Percentiles rank a stretch among this genome's conserved stretches.
Conservation (phyloP, 2,888 invertebrate species). For the Drosophila anceps region DNA sequence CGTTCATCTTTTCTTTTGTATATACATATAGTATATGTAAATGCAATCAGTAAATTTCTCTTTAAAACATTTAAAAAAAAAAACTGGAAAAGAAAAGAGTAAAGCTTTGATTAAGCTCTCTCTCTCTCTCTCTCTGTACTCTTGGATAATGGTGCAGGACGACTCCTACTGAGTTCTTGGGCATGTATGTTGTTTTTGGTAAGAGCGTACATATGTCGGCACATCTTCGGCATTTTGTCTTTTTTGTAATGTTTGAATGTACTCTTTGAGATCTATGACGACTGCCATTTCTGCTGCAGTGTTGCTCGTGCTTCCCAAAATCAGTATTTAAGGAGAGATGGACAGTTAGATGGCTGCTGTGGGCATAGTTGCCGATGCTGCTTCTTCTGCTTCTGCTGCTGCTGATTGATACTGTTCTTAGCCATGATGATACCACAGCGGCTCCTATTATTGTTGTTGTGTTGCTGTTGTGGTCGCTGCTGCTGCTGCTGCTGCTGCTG, state of each 20-base stretch:
- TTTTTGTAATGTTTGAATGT: constrained; percentile 26
- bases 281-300: constrained; percentile 27
- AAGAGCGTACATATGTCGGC: constrained; percentile 17
- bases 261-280: constrained; percentile 54
- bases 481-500: background rate
- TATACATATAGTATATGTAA: background rate
- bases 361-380: constrained; percentile 13
- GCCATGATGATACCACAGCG: constrained; percentile 3
- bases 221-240: constrained; percentile 1
- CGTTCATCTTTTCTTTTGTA: background rate
- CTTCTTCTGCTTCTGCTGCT: constrained; percentile 33
- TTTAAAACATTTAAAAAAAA: background rate
- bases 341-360: constrained; percentile 64
- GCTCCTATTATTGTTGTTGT: constrained; percentile 7
- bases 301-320: constrained; percentile 43
- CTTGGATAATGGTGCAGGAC: constrained; percentile 24
- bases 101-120: constrained; percentile 3
- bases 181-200: constrained; percentile 6
- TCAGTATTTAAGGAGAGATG: constrained; percentile 65
- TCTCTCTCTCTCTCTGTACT: constrained; percentile 9
- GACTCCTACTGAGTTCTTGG: constrained; percentile 4
- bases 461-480: background rate
- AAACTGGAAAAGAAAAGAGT: background rate
- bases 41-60: background rate
- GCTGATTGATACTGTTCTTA: constrained; percentile 10